Percentiles rank a stretch among this genome's conserved stretches.
Evolutionary conservation across 1,140 invertebrate genomes (phyloP).

Genomic region (Batillaria attramentaria): DNA sequence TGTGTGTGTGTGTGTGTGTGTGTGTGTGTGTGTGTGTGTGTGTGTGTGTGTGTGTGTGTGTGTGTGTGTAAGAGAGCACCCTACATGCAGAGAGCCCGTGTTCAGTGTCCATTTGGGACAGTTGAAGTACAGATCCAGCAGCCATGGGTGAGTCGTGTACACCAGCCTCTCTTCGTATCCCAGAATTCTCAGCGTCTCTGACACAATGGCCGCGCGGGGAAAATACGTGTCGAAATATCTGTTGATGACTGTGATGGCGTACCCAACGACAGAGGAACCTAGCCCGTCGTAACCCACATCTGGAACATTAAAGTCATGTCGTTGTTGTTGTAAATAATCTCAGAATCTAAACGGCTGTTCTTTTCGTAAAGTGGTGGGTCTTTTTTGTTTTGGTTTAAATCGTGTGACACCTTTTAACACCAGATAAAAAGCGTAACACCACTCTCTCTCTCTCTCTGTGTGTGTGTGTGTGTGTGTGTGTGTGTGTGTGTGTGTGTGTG

Average conservation of each 20-base stretch:
- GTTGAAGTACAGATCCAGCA: conserved; percentile 58
- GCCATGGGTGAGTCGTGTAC: conserved; percentile 68
- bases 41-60: conserved; percentile 11
- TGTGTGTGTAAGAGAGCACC: not conserved
- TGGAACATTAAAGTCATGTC: conserved; percentile 34
- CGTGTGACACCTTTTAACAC: too few species aligned
- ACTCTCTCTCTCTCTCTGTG: too few species aligned
- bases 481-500: conserved; percentile 1
- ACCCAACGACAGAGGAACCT: conserved; percentile 38
- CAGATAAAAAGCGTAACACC: too few species aligned
- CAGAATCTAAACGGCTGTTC: too few species aligned
- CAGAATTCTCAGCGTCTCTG: conserved; percentile 39
- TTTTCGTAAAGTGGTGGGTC: too few species aligned
- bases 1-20: not conserved
- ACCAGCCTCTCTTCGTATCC: conserved; percentile 58
- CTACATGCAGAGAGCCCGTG: too few species aligned
- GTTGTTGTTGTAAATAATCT: too few species aligned
- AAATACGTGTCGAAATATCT: conserved; percentile 61
- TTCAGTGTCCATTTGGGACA: conserved; percentile 63
- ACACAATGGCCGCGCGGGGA: conserved; percentile 54
- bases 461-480: not conserved
- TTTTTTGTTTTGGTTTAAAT: too few species aligned
- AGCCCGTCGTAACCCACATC: conserved; percentile 64
- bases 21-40: not conserved
- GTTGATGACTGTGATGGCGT: conserved; percentile 62